Conservation (phyloP, 2,888 invertebrate genomes). For the Zaprionus bogoriensis region DNA sequence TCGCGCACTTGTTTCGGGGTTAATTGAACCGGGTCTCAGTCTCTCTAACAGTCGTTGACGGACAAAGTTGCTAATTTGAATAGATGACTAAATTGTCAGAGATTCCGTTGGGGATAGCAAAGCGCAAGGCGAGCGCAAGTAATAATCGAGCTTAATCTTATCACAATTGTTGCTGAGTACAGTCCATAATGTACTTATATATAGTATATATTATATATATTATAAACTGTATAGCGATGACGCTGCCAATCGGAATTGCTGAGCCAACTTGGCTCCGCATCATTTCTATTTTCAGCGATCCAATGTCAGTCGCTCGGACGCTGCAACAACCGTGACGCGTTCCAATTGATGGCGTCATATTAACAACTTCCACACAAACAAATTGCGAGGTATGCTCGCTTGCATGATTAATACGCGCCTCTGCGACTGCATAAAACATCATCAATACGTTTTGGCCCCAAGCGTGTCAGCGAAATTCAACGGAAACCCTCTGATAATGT, state of each 20-base stretch:
- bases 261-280: slow-evolving; percentile 23
- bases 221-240: slow-evolving; percentile 18
- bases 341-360: slow-evolving; percentile 60
- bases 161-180: slow-evolving; percentile 45
- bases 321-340: slow-evolving; percentile 42
- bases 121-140: slow-evolving; percentile 13
- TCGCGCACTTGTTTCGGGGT: slow-evolving; percentile 64
- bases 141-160: slow-evolving; percentile 55
- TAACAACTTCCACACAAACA: slow-evolving; percentile 22
- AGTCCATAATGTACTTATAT: background rate
- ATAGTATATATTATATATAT: background rate
- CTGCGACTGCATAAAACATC: slow-evolving; percentile 35
- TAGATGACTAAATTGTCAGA: slow-evolving; percentile 53
- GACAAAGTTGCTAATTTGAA: slow-evolving; percentile 57
- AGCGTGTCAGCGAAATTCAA: slow-evolving; percentile 50
- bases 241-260: background rate
- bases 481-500: slow-evolving; percentile 53
- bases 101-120: slow-evolving; percentile 16
- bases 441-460: slow-evolving; percentile 6
- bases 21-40: slow-evolving; percentile 63
- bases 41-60: slow-evolving; percentile 24
- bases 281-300: slow-evolving; percentile 60
- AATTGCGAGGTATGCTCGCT: slow-evolving; percentile 22
- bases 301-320: slow-evolving; percentile 25
- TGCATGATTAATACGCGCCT: slow-evolving; percentile 65